Evolutionary conservation across 2,113 vertebrate genomes (phyloP).

Genomic region (Balaeniceps rex): DNA sequence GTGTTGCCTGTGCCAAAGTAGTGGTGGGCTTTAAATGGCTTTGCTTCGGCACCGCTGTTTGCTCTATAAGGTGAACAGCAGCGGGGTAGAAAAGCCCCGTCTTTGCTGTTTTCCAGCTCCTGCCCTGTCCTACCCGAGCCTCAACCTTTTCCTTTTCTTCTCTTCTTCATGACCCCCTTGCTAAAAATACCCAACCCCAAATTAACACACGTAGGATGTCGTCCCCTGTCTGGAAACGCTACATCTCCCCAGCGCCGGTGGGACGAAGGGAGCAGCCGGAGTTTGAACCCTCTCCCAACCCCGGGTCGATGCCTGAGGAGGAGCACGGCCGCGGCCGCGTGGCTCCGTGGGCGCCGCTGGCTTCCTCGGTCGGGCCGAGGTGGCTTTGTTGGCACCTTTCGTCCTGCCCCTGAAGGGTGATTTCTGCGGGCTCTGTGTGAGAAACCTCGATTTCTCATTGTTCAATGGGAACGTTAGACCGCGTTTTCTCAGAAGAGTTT

Average conservation of each 20-base stretch:
- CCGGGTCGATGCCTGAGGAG: accelerated
- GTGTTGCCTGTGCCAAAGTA: neutral
- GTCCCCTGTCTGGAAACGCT: neutral
- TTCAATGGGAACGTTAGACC: accelerated
- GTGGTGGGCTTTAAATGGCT: neutral
- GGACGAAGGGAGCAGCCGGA: neutral
- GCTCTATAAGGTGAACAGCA: neutral
- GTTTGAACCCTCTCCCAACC: neutral
- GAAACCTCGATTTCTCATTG: neutral
- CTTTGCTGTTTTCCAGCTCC: neutral
- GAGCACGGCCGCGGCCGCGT: accelerated
- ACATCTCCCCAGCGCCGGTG: neutral
- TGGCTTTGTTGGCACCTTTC: neutral
- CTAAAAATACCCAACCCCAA: neutral
- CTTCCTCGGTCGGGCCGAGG: no score
- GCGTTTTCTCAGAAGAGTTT: neutral
- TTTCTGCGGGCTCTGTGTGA: neutral
- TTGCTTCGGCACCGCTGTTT: neutral
- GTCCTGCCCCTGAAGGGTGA: neutral
- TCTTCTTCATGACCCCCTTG: neutral
- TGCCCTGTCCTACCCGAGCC: neutral
- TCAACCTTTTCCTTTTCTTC: neutral
- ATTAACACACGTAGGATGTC: accelerated
- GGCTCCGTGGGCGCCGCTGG: neutral
- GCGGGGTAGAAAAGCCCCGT: neutral